These are phyloP conservation scores for Labeo calbasu DNA, from an alignment of 2,797 vertebrate genomes.

Conservation along the genomic window DNA sequence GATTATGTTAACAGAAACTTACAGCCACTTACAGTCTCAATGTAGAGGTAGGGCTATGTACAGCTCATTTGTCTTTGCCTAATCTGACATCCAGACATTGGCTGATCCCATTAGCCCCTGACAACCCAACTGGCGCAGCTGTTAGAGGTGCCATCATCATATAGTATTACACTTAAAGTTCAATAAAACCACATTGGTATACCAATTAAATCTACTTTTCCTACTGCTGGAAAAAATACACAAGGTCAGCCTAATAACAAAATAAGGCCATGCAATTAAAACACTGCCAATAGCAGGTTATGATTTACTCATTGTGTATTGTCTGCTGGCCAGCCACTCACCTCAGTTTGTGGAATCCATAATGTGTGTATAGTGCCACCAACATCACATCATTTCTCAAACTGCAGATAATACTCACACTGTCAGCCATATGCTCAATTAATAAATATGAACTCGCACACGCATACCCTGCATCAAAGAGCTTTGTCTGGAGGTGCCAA, in stretches of 20 bases:
- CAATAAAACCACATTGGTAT: constrained; percentile 23
- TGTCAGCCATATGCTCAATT: constrained; percentile 6
- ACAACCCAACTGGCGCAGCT: constrained; percentile 13
- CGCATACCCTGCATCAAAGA: constrained; percentile 7
- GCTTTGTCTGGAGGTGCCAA: constrained; percentile 5
- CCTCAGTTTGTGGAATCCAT: constrained; percentile 14
- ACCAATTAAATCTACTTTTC: neutral
- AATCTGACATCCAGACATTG: constrained; percentile 42
- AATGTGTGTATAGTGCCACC: constrained; percentile 4
- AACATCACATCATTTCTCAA: constrained; percentile 10
- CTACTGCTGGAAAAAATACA: constrained; percentile 19
- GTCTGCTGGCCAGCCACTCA: constrained; percentile 9
- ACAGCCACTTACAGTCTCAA: constrained; percentile 6
- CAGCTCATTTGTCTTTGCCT: constrained; percentile 31
- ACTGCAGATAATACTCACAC: neutral
- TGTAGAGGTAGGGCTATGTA: neutral
- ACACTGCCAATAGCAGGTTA: constrained; percentile 23
- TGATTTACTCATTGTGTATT: constrained; percentile 22
- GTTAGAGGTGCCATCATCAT: constrained; percentile 36
- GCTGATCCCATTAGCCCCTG: constrained; percentile 25
- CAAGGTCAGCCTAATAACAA: constrained; percentile 27
- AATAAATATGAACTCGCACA: neutral
- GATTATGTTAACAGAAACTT: neutral
- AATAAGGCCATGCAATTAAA: constrained; percentile 32
- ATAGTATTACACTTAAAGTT: constrained; percentile 31